Conservation (phyloP, 2,888 invertebrate species). For the Noctua fimbriata region DNA sequence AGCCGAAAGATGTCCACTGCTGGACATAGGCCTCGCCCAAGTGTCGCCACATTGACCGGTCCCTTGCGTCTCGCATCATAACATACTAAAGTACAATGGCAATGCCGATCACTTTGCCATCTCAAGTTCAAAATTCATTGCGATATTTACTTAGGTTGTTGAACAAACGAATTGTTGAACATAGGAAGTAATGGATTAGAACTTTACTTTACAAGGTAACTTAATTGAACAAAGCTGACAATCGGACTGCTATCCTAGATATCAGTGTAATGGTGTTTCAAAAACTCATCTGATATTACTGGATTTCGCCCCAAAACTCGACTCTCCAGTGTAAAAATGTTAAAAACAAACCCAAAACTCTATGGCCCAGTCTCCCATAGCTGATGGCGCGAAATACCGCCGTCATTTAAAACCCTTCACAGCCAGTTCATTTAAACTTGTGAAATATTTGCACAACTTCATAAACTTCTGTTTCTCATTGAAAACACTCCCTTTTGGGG, state of each 20-base stretch:
- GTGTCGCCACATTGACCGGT: too few species aligned
- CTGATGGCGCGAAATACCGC: slow-evolving; percentile 44
- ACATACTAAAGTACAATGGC: too few species aligned
- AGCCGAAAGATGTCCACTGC: too few species aligned
- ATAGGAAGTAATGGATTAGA: not conserved
- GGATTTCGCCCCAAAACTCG: not conserved
- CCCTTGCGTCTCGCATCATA: too few species aligned
- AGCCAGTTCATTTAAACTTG: slow-evolving; percentile 61
- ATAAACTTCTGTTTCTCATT: slow-evolving; percentile 64
- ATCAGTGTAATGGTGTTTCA: not conserved
- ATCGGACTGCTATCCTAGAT: not conserved
- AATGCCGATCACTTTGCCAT: not conserved
- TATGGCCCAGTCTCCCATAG: not conserved
- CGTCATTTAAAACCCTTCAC: slow-evolving; percentile 50
- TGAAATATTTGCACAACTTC: slow-evolving; percentile 59
- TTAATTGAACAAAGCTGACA: not conserved
- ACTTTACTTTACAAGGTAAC: not conserved
- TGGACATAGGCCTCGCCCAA: too few species aligned
- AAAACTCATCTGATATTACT: not conserved
- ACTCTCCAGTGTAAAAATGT: not conserved
- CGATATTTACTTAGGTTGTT: not conserved
- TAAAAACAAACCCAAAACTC: slow-evolving; percentile 9
- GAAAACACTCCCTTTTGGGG: slow-evolving; percentile 44
- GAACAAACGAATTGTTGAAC: not conserved
- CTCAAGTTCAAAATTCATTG: not conserved